Conservation (phyloP, 2,888 invertebrate species). For the Harmothoe impar region DNA sequence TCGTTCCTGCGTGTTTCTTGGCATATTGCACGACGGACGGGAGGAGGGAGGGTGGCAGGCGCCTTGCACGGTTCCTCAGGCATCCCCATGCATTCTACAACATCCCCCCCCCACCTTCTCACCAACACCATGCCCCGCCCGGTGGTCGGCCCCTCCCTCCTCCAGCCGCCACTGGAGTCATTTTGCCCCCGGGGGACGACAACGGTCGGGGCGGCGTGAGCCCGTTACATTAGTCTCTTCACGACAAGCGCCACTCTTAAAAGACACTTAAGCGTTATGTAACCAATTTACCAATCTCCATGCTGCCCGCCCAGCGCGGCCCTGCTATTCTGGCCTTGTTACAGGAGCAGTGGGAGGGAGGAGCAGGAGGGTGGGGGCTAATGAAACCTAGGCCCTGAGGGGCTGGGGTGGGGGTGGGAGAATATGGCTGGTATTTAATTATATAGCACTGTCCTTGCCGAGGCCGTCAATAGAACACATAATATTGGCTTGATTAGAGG, state of each 20-base stretch:
- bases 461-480: neutral
- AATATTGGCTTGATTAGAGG: slow-evolving; percentile 4
- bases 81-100: too few species aligned
- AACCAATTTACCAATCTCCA: slow-evolving; percentile 50
- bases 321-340: slow-evolving; percentile 39
- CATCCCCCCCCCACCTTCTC: neutral
- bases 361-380: neutral
- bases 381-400: neutral
- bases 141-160: slow-evolving; percentile 13
- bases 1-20: slow-evolving; percentile 22
- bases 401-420: too few species aligned
- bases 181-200: slow-evolving; percentile 37
- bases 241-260: slow-evolving; percentile 24
- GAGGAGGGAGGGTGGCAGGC: neutral
- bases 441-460: neutral
- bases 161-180: neutral
- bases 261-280: slow-evolving; percentile 55
- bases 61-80: neutral
- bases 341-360: neutral
- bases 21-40: neutral
- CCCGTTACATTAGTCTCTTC: slow-evolving; percentile 19
- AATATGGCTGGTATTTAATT: slow-evolving; percentile 28
- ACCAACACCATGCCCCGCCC: neutral
- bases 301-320: neutral
- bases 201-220: neutral